phyloP scores from a whole-genome alignment of 1,140 invertebrate species.

The Latrodectus geometricus region DNA sequence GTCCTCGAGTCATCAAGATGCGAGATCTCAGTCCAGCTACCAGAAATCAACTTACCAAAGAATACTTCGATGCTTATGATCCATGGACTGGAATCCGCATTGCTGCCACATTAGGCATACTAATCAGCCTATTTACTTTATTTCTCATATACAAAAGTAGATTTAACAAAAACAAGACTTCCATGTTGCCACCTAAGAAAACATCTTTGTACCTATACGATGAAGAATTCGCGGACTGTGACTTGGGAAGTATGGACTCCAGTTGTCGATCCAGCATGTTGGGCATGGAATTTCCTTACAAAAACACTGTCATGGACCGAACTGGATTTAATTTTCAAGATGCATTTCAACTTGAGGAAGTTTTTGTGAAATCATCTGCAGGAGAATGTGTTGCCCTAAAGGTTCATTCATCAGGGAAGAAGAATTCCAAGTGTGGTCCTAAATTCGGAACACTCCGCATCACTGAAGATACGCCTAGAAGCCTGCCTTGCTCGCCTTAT shows the following conservation, averaged over 20 bases:
- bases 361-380: conserved; percentile 17
- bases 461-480: conserved; percentile 31
- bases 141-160: conserved; percentile 87
- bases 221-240: conserved; percentile 18
- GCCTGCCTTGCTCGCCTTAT: conserved; percentile 53
- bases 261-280: conserved; percentile 1
- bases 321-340: conserved; percentile 19
- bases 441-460: conserved; percentile 30
- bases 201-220: conserved; percentile 50
- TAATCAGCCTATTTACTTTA: conserved; percentile 79
- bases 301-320: not conserved
- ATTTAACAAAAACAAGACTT: conserved; percentile 61
- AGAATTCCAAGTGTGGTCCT: conserved; percentile 1
- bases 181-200: conserved; percentile 13
- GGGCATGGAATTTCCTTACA: conserved; percentile 22
- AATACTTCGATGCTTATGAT: conserved; percentile 86
- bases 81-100: conserved; percentile 89
- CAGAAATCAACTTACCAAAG: conserved; percentile 72
- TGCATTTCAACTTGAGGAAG: conserved; percentile 22
- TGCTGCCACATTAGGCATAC: conserved; percentile 84
- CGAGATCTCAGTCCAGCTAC: conserved; percentile 58
- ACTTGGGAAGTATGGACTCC: conserved; percentile 28
- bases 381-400: conserved; percentile 40
- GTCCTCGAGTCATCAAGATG: conserved; percentile 52
- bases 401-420: conserved; percentile 19